Percentiles rank a stretch among this genome's conserved stretches.
Evolutionary conservation across 2,113 vertebrate species (phyloP).

Genomic region (Saccopteryx leptura): DNA sequence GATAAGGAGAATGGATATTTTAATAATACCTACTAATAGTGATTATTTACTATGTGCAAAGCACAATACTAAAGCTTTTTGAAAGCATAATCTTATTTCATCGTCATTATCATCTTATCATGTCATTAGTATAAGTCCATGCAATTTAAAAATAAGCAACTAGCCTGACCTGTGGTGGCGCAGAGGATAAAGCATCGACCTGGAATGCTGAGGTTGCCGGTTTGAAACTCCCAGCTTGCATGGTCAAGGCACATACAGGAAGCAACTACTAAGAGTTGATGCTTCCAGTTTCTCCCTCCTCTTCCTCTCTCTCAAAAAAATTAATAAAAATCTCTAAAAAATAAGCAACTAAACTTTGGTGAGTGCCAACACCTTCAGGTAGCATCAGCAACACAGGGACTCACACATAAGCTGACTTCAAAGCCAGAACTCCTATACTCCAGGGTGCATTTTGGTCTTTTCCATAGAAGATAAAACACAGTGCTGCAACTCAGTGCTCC

Average conservation of each 20-base stretch:
- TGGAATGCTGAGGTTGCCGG: too few species aligned
- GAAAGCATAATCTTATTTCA: not conserved
- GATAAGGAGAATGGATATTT: not conserved
- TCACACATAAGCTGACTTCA: not conserved
- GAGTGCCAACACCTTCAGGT: not conserved
- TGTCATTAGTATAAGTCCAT: not conserved
- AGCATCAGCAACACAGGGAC: not conserved
- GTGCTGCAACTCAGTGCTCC: not conserved
- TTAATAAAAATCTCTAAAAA: not conserved
- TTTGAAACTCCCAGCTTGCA: too few species aligned
- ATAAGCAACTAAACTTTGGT: not conserved
- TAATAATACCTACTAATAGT: not conserved
- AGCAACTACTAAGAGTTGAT: too few species aligned
- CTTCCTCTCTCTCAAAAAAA: too few species aligned
- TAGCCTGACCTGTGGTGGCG: not conserved
- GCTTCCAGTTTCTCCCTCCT: too few species aligned
- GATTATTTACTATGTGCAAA: not conserved
- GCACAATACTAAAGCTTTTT: not conserved
- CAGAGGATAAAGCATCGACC: too few species aligned
- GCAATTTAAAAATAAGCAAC: not conserved
- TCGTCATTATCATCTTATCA: not conserved
- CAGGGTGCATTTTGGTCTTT: not conserved
- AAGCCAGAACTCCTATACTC: not conserved
- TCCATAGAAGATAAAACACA: not conserved
- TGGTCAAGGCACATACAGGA: too few species aligned